These are phyloP conservation scores for Gallirallus australis DNA, from an alignment of 2,797 vertebrate species.

Conservation along the genomic window DNA sequence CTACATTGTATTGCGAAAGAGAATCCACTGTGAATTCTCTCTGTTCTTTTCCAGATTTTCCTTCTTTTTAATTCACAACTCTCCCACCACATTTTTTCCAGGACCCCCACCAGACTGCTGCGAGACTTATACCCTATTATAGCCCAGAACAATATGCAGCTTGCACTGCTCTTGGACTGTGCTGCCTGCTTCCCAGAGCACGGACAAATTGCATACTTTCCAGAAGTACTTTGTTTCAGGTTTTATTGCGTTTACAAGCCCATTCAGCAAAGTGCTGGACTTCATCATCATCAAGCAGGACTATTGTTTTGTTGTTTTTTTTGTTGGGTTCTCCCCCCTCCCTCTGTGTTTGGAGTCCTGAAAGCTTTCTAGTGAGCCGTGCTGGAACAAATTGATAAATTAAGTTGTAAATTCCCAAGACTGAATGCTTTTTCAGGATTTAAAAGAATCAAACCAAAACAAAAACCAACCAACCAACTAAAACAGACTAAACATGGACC, in stretches of 20 bases:
- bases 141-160: not conserved
- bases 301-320: not conserved
- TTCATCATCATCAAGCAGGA: slow-evolving; percentile 23
- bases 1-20: not conserved
- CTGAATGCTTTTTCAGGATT: not conserved
- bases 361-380: not conserved
- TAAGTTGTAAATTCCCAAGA: not conserved
- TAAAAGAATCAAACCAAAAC: not conserved
- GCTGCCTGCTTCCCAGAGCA: not conserved
- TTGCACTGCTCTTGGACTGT: not conserved
- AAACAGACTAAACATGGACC: not conserved
- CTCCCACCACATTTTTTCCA: not conserved
- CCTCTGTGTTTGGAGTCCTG: not conserved
- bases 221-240: slow-evolving; percentile 11
- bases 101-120: not conserved
- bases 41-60: not conserved
- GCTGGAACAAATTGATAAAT: slow-evolving; percentile 4
- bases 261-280: slow-evolving; percentile 41
- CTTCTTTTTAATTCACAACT: not conserved
- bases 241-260: slow-evolving; percentile 1
- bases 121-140: not conserved
- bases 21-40: not conserved
- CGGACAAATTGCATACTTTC: not conserved
- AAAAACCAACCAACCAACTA: no score
- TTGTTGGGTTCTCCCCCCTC: not conserved